These are phyloP conservation scores for Megaceryle torquata DNA, from an alignment of 2,113 vertebrate genomes.

Conservation along the genomic window DNA sequence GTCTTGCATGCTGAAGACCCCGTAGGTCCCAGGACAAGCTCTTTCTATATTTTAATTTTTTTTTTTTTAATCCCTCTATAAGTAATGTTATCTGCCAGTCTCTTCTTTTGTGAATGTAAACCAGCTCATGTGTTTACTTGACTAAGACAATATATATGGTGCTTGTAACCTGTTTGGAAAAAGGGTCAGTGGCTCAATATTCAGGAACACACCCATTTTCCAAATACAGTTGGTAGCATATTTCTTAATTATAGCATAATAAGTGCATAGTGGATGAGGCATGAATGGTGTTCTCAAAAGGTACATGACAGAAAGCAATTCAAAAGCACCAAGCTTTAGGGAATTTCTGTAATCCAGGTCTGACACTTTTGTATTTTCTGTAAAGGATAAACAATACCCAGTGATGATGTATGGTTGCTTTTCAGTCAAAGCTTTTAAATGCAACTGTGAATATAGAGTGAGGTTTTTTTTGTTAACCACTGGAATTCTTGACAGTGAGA, in stretches of 20 bases:
- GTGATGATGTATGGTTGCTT: neutral
- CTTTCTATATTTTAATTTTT: neutral
- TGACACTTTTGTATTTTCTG: neutral
- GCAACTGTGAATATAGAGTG: neutral
- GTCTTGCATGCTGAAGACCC: neutral
- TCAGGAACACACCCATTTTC: neutral
- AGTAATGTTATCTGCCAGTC: neutral
- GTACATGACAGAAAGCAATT: neutral
- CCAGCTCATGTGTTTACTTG: neutral
- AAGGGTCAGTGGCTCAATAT: neutral
- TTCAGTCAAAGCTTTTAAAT: neutral
- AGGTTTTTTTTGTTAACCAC: neutral
- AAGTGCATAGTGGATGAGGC: accelerated
- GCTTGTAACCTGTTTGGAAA: neutral
- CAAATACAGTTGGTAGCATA: neutral
- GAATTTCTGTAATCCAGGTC: neutral
- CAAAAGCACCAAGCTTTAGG: neutral
- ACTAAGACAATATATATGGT: too few relatives aligned
- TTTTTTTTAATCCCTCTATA: neutral
- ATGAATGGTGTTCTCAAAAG: neutral
- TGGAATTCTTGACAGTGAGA: neutral
- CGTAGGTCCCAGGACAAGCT: neutral
- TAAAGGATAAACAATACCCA: neutral
- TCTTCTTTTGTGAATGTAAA: neutral
- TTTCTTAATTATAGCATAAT: neutral